These are phyloP conservation scores for Molorchus minor DNA, from an alignment of 2,888 invertebrate species.

Conservation along the genomic window DNA sequence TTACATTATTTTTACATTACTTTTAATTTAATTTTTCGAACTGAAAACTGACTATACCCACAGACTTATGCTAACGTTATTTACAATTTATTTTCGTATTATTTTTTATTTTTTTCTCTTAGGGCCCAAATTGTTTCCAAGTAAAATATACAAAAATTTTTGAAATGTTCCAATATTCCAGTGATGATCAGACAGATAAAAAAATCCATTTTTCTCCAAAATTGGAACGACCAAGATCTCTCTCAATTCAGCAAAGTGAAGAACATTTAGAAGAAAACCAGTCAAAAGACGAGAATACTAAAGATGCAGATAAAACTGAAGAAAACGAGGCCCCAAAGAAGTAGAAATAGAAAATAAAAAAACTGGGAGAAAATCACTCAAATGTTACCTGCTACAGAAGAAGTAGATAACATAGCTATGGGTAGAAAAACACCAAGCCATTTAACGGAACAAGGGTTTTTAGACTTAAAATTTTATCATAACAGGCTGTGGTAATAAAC, in stretches of 20 bases:
- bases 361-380: slow-evolving; percentile 23
- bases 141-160: slow-evolving; percentile 46
- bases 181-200: slow-evolving; percentile 47
- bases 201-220: slow-evolving; percentile 44
- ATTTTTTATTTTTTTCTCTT: slow-evolving; percentile 46
- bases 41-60: too few species aligned
- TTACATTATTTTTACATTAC: too few species aligned
- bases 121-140: slow-evolving; percentile 60
- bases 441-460: slow-evolving; percentile 72
- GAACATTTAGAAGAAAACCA: slow-evolving; percentile 52
- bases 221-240: slow-evolving; percentile 64
- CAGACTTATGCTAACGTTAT: too few species aligned
- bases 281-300: slow-evolving; percentile 35
- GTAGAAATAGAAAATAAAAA: slow-evolving; percentile 12
- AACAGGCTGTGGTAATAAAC: slow-evolving; percentile 75
- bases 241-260: slow-evolving; percentile 65
- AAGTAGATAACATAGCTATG: slow-evolving; percentile 49
- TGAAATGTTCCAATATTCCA: slow-evolving; percentile 53
- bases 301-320: slow-evolving; percentile 1
- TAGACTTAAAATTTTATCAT: slow-evolving; percentile 82
- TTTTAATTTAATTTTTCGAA: too few species aligned
- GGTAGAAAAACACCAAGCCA: slow-evolving; percentile 60
- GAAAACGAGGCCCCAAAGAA: background rate
- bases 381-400: slow-evolving; percentile 28
- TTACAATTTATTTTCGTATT: slow-evolving; percentile 36